A percentile compares a stretch with the other conserved stretches of the same genome.
These are phyloP conservation scores for Homarus americanus DNA, from an alignment of 1,140 invertebrate genomes.

Conservation along the genomic window DNA sequence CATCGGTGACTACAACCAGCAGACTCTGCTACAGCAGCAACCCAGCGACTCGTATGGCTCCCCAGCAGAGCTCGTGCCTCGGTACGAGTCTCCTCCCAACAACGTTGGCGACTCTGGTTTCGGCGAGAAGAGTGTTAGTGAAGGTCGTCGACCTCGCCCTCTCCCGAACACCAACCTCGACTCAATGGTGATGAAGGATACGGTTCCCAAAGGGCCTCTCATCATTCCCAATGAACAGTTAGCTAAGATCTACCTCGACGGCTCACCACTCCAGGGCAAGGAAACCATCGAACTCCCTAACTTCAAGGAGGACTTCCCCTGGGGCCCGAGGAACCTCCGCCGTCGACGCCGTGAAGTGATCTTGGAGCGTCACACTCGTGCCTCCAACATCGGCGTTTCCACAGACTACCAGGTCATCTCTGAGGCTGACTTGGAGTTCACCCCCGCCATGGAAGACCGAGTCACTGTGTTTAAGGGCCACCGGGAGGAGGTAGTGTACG, in stretches of 20 bases:
- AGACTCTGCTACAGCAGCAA: conserved; percentile 2
- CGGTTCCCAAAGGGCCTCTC: conserved; percentile 30
- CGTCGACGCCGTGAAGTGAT: conserved; percentile 83
- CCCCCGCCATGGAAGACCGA: conserved; percentile 83
- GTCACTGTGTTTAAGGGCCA: conserved; percentile 88
- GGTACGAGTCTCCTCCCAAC: conserved; percentile 39
- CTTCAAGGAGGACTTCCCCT: conserved; percentile 68
- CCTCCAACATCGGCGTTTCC: conserved; percentile 90
- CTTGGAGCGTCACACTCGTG: conserved; percentile 85
- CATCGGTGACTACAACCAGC: conserved; percentile 64
- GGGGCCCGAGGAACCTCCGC: conserved; percentile 74
- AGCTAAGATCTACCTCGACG: conserved; percentile 56
- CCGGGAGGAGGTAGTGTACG: conserved; percentile 89
- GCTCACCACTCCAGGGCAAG: conserved; percentile 22
- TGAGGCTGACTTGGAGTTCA: conserved; percentile 94
- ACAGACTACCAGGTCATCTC: conserved; percentile 95
- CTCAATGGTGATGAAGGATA: conserved; percentile 34
- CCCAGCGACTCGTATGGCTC: conserved; percentile 33
- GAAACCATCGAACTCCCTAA: conserved; percentile 66
- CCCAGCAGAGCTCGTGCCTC: conserved; percentile 29
- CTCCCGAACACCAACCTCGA: conserved; percentile 6
- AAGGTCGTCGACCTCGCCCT: background rate
- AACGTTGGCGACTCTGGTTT: conserved; percentile 2
- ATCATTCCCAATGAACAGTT: conserved; percentile 61
- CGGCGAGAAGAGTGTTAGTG: background rate